phyloP scores from a whole-genome alignment of 1,140 invertebrate genomes.

The Schlechtendalia chinensis region DNA sequence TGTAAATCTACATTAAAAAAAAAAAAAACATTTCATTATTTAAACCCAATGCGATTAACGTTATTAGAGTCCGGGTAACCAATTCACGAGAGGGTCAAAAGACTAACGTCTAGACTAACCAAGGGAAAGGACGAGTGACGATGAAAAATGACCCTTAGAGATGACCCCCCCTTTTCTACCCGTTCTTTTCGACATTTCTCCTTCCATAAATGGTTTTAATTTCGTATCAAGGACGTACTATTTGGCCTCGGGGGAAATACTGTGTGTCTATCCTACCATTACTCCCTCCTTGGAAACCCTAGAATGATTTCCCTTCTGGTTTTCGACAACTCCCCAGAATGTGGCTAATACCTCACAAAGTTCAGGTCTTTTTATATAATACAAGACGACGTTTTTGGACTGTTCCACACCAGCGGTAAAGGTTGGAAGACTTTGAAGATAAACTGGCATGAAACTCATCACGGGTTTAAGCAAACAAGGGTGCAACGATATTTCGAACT shows the following conservation, averaged over 20 bases:
- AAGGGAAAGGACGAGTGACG: conserved; percentile 15
- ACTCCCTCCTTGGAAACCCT: conserved; percentile 3
- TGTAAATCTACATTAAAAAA: background rate
- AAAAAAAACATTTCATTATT: background rate
- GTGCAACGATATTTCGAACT: conserved; percentile 8
- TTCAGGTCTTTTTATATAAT: conserved; percentile 18
- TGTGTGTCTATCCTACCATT: conserved; percentile 24
- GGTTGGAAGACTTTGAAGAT: background rate
- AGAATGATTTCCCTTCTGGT: conserved; percentile 43
- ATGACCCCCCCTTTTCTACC: background rate
- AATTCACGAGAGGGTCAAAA: conserved; percentile 29
- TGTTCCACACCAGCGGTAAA: background rate
- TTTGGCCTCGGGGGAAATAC: conserved; percentile 29
- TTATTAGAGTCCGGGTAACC: background rate
- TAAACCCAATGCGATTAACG: conserved; percentile 21
- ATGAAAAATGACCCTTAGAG: conserved; percentile 39
- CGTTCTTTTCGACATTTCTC: conserved; percentile 2
- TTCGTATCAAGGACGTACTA: conserved; percentile 34
- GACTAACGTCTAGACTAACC: conserved; percentile 25
- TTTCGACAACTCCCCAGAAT: conserved; percentile 20
- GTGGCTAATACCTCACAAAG: conserved; percentile 14
- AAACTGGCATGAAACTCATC: background rate
- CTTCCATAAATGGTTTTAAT: conserved; percentile 41
- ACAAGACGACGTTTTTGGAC: background rate
- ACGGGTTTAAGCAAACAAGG: conserved; percentile 1